Evolutionary conservation across 2,797 vertebrate genomes (phyloP).

Genomic region (Mormyrops boulengeri): DNA sequence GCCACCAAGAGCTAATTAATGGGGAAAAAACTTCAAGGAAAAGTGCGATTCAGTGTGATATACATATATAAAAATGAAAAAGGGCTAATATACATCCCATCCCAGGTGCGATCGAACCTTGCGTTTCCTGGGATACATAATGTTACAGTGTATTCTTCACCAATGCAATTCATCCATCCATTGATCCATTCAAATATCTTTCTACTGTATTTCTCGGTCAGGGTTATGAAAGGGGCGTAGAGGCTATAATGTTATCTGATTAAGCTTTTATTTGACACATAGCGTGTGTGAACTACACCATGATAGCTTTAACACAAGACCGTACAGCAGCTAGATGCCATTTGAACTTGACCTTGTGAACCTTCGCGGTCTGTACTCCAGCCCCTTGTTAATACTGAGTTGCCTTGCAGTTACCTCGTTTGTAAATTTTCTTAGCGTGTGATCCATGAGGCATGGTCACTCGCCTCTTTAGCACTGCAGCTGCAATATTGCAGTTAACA

Average conservation of each 20-base stretch:
- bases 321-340: background rate
- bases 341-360: background rate
- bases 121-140: background rate
- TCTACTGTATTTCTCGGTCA: background rate
- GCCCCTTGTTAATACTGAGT: background rate
- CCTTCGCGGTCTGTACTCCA: background rate
- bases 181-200: conserved; percentile 14
- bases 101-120: background rate
- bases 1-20: conserved; percentile 30
- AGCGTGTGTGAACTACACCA: background rate
- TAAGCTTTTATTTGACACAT: background rate
- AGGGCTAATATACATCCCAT: conserved; percentile 21
- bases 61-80: conserved; percentile 28
- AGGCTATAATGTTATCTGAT: background rate
- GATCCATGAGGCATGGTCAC: background rate
- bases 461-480: no score
- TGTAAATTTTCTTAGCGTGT: background rate
- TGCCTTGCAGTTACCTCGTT: background rate
- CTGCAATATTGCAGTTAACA: background rate
- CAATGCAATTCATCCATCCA: conserved; percentile 21
- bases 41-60: conserved; percentile 37
- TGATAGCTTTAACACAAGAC: background rate
- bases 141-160: background rate
- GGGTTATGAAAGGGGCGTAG: background rate
- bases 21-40: conserved; percentile 38